Base-by-base conservation (phyloP, 1,140 invertebrate species). In the Scaptodrosophila lebanonensis region DNA sequence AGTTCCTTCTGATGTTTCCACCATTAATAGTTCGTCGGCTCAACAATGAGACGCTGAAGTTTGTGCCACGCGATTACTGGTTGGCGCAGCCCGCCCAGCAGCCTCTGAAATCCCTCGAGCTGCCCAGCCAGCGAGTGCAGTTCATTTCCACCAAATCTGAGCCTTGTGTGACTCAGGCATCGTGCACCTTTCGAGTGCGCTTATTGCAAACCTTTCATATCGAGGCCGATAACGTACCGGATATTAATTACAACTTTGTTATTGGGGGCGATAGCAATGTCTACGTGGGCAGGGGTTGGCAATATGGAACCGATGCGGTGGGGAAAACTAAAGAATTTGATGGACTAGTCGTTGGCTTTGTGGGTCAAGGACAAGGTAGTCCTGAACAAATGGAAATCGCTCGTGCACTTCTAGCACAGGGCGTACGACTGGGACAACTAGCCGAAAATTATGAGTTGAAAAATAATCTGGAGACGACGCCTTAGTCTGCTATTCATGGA, bases 181-280 rank as follows among this genome's bases (percentile, higher is more conserved):
- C 39, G 22, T 84, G 82, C 45, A 60, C 48, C 1, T 63, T 47
- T 16, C 53, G 53, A 1, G 88, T 91, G 2, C 85, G 88, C 29
- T 33, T 66, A 1, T 88, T 91, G 11, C 92, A 93, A 82, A 89
- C 88, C 1, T 90, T 88, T 51, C 91, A 93, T 63, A 91, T 92
- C 17, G 89, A 91, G 35, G 61, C 51, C 1, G 84, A 75, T 6
- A 60, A 86, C 0, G 86, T 89, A 88, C 71, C 73, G 12, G 92
- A 93, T 63, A 92, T 93, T n/a, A 91, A 70, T 27, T 93, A 93
- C 70, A 95, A 92, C 71, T 96, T 95, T 70, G 73, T 95, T 3
- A 88, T 95, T 4, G 94, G 92, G 0, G 92, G 92, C 12, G 93
- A 94, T 73, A 92, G 92, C 0, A 88, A 89, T 1, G 90, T 90